Base-by-base conservation (phyloP, 1,140 invertebrate genomes). In the Ceratoteleas bidentatus region DNA sequence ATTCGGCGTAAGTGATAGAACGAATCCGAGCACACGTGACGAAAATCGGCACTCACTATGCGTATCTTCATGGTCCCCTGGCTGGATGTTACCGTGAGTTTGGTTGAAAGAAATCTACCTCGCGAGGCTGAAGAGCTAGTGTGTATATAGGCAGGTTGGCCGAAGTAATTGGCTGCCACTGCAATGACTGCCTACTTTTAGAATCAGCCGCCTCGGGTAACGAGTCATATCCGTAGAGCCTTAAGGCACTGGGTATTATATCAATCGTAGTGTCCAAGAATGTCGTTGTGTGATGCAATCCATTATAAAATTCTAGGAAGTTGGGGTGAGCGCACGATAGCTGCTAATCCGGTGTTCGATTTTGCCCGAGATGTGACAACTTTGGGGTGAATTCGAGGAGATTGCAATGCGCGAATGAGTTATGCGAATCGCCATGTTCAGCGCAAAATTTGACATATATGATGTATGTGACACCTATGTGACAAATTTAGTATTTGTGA, bases 31-130 rank as follows among this genome's bases (percentile, higher is more conserved):
- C 24, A 45, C 50, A 56, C 13, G 3, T 58, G 43, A 65, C 52
- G 53, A 52, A 58, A 68, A 10, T 52, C 15, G 24, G 33, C 62
- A 82, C 80, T 77, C 50, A 82, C 80, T 68, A 54, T 54, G 49
- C 16, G 32, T 68, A 68, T 68, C 74, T 65, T 82, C 66, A 77
- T 82, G 50, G 52, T 40, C 52, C 8, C 13, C 49, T 56, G 13
- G 45, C 62, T 52, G 45, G 57, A 77, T 72, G 68, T 73, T 68
- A 66, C 80, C 57, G 62, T 50, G 73, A 58, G 62, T 77, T 73
- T 69, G 62, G 80, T 73, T 65, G 68, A 79, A 82, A 82, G 80
- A 82, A 82, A 82, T 82, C 80, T 77, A 61, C 62, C 49, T 34
- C 61, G 66, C 61, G 68, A 76, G 73, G 49, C 56, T 49, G 58